Percentiles rank a stretch among this genome's conserved stretches.
Conservation (phyloP, 2,888 invertebrate species). For the Epirrita christyi region DNA sequence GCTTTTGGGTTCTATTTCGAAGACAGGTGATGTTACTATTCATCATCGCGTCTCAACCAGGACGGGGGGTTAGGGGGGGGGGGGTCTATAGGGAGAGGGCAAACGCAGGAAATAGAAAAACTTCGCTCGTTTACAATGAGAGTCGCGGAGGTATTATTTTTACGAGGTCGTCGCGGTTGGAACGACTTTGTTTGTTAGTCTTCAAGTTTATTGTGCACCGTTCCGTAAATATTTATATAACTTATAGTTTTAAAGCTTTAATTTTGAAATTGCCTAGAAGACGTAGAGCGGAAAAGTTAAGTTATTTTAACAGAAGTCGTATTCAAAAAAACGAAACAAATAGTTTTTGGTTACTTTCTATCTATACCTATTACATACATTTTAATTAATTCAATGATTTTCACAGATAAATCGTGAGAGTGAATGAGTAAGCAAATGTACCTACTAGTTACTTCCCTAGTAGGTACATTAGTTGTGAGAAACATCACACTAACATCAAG, state of each 20-base stretch:
- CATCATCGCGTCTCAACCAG: conserved; percentile 39
- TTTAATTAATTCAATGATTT: too few relatives aligned
- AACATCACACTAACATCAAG: too few relatives aligned
- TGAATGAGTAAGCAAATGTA: too few relatives aligned
- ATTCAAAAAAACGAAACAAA: too few relatives aligned
- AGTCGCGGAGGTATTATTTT: conserved; percentile 50
- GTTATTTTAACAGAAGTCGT: not conserved
- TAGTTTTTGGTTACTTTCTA: too few relatives aligned
- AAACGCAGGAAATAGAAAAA: conserved; percentile 64
- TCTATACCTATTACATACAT: too few relatives aligned
- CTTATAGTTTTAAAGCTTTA: conserved; percentile 29
- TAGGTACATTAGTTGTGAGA: too few relatives aligned
- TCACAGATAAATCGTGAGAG: too few relatives aligned
- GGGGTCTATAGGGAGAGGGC: conserved; percentile 22
- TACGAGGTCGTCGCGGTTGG: conserved; percentile 47
- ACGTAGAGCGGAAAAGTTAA: conserved; percentile 3
- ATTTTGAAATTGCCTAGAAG: conserved; percentile 17
- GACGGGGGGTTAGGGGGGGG: too few relatives aligned
- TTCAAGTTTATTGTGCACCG: conserved; percentile 46
- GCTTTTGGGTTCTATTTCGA: conserved; percentile 30
- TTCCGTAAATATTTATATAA: conserved; percentile 21
- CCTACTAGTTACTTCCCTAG: too few relatives aligned
- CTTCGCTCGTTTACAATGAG: conserved; percentile 63
- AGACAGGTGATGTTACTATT: conserved; percentile 52
- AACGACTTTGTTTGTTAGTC: conserved; percentile 53